Percentiles rank a stretch among this genome's conserved stretches.
phyloP scores from a whole-genome alignment of 2,113 vertebrate species.

The Prietella phreatophila region DNA sequence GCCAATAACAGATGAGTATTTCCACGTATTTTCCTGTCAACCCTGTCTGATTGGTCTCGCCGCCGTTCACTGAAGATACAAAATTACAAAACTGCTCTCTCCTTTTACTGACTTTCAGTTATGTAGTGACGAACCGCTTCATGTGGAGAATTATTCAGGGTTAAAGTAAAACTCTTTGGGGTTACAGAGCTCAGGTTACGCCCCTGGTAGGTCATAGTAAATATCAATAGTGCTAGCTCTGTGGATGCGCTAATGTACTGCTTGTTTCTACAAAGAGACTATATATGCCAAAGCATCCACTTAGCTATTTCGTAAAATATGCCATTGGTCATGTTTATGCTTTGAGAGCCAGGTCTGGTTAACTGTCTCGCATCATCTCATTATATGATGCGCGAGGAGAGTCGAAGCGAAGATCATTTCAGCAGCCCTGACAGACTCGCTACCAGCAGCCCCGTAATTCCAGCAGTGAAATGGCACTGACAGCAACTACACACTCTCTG shows the following conservation, averaged over 20 bases:
- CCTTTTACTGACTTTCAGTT: too few relatives aligned
- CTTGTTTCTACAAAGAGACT: not conserved
- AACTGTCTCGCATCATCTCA: slow-evolving; percentile 12
- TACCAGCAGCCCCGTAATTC: slow-evolving; percentile 20
- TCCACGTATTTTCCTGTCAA: too few relatives aligned
- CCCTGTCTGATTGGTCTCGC: too few relatives aligned
- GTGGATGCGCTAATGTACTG: not conserved
- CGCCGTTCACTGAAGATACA: too few relatives aligned
- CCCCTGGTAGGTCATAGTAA: not conserved
- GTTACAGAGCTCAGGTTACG: too few relatives aligned
- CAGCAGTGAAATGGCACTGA: slow-evolving; percentile 37
- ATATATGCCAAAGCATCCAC: not conserved
- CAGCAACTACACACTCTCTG: slow-evolving; percentile 24
- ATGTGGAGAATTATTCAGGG: too few relatives aligned
- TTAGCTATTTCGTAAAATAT: slow-evolving; percentile 2
- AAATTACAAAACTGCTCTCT: too few relatives aligned
- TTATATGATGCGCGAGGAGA: slow-evolving; percentile 22
- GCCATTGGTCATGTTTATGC: slow-evolving; percentile 1
- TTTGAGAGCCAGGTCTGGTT: not conserved
- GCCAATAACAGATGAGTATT: too few relatives aligned
- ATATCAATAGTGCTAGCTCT: not conserved
- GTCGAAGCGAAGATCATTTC: slow-evolving; percentile 2
- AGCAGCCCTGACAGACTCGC: slow-evolving; percentile 28
- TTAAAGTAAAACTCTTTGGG: too few relatives aligned
- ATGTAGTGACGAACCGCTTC: too few relatives aligned